A percentile compares a stretch with the other conserved stretches of the same genome.
These are phyloP conservation scores for Lichenostomus cassidix DNA, from an alignment of 2,113 vertebrate genomes.

Conservation along the genomic window DNA sequence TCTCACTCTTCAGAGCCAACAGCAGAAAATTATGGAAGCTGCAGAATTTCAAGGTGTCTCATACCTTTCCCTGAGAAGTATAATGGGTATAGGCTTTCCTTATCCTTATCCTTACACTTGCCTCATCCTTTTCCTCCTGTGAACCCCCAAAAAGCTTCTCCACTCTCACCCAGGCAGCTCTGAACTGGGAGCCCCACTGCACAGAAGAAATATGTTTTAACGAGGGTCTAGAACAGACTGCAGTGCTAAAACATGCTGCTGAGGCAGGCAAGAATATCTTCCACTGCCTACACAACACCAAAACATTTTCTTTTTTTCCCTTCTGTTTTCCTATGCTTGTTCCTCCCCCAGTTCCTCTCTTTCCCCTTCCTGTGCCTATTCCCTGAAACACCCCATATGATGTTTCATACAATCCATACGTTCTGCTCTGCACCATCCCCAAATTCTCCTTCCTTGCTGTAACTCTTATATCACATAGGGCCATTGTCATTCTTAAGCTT, in stretches of 20 bases:
- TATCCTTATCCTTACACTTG: not conserved
- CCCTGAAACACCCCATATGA: not conserved
- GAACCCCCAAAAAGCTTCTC: not conserved
- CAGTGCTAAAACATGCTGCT: not conserved
- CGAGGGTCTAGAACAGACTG: not conserved
- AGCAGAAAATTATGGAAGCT: not conserved
- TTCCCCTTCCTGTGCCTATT: not conserved
- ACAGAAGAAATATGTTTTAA: not conserved
- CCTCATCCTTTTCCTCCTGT: not conserved
- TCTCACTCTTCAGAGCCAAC: not conserved
- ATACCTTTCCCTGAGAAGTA: not conserved
- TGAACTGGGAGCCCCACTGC: not conserved
- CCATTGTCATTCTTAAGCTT: not conserved
- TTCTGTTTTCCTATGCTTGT: not conserved
- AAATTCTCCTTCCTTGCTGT: not conserved
- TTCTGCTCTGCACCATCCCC: not conserved
- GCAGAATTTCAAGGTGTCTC: not conserved
- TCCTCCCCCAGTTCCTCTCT: not conserved
- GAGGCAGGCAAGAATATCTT: not conserved
- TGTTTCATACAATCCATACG: not conserved
- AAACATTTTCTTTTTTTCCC: not conserved
- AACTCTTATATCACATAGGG: not conserved
- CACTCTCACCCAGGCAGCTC: not conserved
- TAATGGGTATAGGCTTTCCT: not conserved
- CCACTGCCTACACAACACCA: not conserved